Percentiles rank a stretch among this genome's conserved stretches.
These are phyloP conservation scores for Neomorphus geoffroyi DNA, from an alignment of 2,797 vertebrate species.

Conservation along the genomic window DNA sequence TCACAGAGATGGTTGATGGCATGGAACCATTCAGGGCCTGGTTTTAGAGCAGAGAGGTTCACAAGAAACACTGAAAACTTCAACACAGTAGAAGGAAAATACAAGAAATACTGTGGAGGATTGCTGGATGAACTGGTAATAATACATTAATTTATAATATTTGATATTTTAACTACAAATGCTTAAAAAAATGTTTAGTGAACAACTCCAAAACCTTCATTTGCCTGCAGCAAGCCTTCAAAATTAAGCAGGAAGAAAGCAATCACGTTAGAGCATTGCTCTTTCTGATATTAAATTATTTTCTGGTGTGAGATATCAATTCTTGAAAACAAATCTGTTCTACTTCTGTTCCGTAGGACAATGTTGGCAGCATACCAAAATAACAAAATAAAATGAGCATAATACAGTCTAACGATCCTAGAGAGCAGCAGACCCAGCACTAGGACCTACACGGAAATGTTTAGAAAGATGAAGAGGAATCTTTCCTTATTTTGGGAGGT, in stretches of 20 bases:
- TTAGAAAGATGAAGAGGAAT: background rate
- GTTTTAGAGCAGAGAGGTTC: background rate
- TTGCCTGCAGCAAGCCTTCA: background rate
- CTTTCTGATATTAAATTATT: background rate
- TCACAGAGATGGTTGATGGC: background rate
- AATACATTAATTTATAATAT: background rate
- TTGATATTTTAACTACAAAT: background rate
- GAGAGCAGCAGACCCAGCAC: background rate
- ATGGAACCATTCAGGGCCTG: background rate
- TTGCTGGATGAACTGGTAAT: background rate
- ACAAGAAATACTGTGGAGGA: background rate
- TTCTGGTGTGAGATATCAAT: background rate
- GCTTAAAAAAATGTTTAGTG: background rate
- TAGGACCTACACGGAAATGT: background rate
- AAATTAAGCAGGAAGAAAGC: background rate
- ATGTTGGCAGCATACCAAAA: background rate
- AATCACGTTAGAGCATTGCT: background rate
- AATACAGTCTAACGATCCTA: background rate
- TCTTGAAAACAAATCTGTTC: background rate
- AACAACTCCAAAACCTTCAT: background rate
- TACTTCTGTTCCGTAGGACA: background rate
- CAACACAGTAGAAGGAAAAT: background rate
- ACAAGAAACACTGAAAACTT: background rate
- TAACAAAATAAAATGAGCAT: background rate
- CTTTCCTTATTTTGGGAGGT: background rate